Evolutionary conservation across 1,140 invertebrate species (phyloP).

Genomic region (Meloidogyne hapla): DNA sequence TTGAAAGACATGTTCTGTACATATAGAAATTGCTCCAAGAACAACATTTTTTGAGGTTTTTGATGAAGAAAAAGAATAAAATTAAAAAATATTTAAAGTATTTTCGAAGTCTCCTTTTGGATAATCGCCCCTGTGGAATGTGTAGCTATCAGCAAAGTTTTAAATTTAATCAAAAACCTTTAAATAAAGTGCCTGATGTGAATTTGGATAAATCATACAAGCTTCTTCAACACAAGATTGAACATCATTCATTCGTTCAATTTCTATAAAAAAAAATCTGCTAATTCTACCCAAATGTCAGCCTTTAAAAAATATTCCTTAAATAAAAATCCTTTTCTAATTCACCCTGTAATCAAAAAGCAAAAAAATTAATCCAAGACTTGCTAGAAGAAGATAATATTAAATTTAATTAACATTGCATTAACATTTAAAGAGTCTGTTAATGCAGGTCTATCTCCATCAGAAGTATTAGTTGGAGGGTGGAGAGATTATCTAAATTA

Average conservation of each 20-base stretch:
- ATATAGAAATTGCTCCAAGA: conserved; percentile 56
- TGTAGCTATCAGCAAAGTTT: conserved; percentile 60
- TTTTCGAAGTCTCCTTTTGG: conserved; percentile 26
- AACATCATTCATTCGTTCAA: conserved; percentile 48
- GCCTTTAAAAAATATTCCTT: conserved; percentile 41
- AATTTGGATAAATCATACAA: conserved; percentile 56
- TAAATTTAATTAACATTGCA: no score
- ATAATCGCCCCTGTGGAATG: conserved; percentile 49
- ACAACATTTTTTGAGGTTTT: conserved; percentile 43
- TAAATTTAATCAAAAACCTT: conserved; percentile 43
- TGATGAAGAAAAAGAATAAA: not conserved
- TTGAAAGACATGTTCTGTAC: conserved; percentile 53
- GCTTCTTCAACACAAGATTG: conserved; percentile 62
- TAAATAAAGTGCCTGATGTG: conserved; percentile 61
- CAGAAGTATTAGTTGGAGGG: conserved; percentile 35
- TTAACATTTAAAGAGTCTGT: conserved; percentile 54
- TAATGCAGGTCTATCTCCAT: conserved; percentile 52
- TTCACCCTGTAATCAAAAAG: conserved; percentile 40
- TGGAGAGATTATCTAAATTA: conserved; percentile 29
- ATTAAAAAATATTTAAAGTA: conserved; percentile 39
- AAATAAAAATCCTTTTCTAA: not conserved
- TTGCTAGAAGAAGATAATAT: conserved; percentile 43
- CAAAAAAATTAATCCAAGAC: conserved; percentile 32
- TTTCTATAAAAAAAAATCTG: conserved; percentile 60
- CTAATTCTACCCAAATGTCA: conserved; percentile 62